phyloP scores from a whole-genome alignment of 1,140 invertebrate genomes.

The Vollenhovia emeryi region DNA sequence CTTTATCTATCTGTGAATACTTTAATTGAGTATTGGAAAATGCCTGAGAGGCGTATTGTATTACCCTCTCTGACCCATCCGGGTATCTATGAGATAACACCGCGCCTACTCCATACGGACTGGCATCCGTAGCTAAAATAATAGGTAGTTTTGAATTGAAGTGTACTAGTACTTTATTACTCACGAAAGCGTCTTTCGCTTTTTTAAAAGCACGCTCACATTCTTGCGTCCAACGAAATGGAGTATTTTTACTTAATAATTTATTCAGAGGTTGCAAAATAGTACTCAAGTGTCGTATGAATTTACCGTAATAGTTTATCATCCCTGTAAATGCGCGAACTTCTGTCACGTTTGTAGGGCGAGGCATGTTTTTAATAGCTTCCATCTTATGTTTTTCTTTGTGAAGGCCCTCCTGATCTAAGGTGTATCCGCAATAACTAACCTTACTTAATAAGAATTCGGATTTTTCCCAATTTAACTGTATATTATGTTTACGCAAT shows the following conservation, averaged over 20 bases:
- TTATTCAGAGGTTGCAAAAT: slow-evolving; percentile 67
- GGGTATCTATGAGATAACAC: no score
- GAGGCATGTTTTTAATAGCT: slow-evolving; percentile 46
- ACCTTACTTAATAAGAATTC: slow-evolving; percentile 39
- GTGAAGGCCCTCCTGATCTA: slow-evolving; percentile 20
- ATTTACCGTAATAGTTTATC: slow-evolving; percentile 33
- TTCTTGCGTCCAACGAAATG: slow-evolving; percentile 62
- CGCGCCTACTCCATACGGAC: no score
- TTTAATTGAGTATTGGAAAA: not conserved
- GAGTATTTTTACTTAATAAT: slow-evolving; percentile 46
- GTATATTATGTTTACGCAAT: not conserved
- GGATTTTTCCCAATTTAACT: slow-evolving; percentile 41
- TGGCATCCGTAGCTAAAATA: no score
- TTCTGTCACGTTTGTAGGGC: not conserved
- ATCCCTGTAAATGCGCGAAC: no score
- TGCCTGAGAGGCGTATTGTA: no score
- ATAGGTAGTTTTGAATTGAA: no score
- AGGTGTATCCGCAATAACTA: slow-evolving; percentile 13
- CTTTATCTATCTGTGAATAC: not conserved
- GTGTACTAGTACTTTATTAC: no score
- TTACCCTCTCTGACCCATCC: no score
- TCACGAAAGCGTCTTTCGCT: no score
- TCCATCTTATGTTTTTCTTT: slow-evolving; percentile 54
- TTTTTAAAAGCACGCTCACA: no score
- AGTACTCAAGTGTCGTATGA: slow-evolving; percentile 40